Evolutionary conservation across 1,140 invertebrate species (phyloP), one percentile per base, ranked within the genome.

Genomic region (Pemphigus obesinymphae): DNA sequence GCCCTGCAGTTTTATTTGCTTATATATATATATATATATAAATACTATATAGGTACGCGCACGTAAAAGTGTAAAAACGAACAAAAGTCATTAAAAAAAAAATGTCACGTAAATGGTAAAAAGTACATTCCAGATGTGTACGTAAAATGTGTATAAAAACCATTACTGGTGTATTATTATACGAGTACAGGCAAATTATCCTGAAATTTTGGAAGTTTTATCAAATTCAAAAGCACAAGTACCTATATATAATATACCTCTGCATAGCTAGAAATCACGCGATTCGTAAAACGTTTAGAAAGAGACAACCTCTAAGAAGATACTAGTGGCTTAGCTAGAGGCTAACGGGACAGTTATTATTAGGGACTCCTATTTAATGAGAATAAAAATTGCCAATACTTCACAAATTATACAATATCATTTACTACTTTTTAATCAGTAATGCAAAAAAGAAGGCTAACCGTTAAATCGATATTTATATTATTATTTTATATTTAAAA

Each of bases 11-110:
- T 58, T 20, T n/a, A 63, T 7, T 20, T 11, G 29, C 15, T n/a
- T n/a, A n/a, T n/a, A n/a, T n/a, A n/a, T n/a, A 8, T 63, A 29
- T 20, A 63, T 17, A 20, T 34, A 20, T 63, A 63, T 63, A 63
- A 20, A 7, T 34, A 8, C 29, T 63, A 29, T 29, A 20, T 63
- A 34, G 8, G 10, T 4, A 45, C 43, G 43, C 13, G 43, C 43
- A n/a, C n/a, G 20, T 63, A 63, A 34, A 63, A 29, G 26, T 7
- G 29, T 63, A 68, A 68, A 68, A 68, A 68, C 63, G 20, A 23
- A 68, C n/a, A 40, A 68, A 40, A 10, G 31, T 40, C 63, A 34
- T 68, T 66, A 26, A 43, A 70, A 70, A 43, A 70, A 70, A 70
- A 43, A 70, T 45, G 40, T 43, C 66, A 45, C 66, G 37, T 70